Conservation (phyloP, 2,888 invertebrate genomes). For the Oscheius myriophilus region DNA sequence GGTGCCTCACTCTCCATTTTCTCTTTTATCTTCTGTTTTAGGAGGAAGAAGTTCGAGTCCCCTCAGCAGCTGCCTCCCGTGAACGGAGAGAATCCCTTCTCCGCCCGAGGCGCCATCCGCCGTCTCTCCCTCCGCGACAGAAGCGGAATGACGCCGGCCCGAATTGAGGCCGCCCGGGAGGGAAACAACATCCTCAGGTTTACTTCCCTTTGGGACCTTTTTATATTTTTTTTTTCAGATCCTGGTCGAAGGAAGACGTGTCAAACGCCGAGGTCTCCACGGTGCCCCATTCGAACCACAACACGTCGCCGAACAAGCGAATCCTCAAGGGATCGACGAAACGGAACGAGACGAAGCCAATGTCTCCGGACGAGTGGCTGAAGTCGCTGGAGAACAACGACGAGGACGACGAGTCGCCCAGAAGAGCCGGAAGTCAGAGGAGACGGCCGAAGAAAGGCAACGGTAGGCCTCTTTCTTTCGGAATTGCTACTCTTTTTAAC, state of each 20-base stretch:
- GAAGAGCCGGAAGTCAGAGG: conserved; percentile 44
- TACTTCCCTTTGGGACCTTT: not conserved
- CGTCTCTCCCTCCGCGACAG: conserved; percentile 69
- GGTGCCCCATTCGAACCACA: conserved; percentile 6
- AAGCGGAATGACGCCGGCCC: conserved; percentile 66
- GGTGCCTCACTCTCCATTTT: conserved; percentile 40
- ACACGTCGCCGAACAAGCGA: conserved; percentile 50
- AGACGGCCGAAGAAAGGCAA: conserved; percentile 47
- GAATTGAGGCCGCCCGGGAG: conserved; percentile 69
- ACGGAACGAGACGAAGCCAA: conserved; percentile 60
- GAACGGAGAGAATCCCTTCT: conserved; percentile 65
- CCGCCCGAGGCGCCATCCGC: conserved; percentile 69
- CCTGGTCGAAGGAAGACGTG: conserved; percentile 56
- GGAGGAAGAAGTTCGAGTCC: conserved; percentile 70
- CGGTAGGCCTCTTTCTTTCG: not conserved
- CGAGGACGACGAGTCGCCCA: conserved; percentile 56
- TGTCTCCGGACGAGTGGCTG: conserved; percentile 69
- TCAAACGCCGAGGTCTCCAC: conserved; percentile 38
- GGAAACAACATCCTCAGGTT: conserved; percentile 59
- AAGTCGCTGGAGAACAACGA: conserved; percentile 63
- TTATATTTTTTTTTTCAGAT: conserved; percentile 24
- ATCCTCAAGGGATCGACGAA: conserved; percentile 40
- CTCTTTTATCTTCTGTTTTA: conserved; percentile 24
- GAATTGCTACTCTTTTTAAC: not conserved
- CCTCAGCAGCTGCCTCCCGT: conserved; percentile 59